Percentiles rank a stretch among this genome's conserved stretches.
Evolutionary conservation across 2,797 vertebrate genomes (phyloP).

Genomic region (Carcharodon carcharias): DNA sequence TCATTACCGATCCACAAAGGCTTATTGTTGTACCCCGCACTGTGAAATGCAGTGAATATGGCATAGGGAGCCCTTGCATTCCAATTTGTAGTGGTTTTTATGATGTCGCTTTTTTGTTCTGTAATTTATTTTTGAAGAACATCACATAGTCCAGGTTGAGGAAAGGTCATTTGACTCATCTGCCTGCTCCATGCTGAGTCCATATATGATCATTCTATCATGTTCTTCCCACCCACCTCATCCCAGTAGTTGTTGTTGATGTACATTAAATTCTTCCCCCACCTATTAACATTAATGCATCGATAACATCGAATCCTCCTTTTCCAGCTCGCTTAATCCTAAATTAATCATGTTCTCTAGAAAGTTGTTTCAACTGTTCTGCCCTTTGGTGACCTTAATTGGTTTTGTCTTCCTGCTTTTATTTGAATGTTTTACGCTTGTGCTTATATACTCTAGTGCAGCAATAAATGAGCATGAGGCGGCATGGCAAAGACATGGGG

Average conservation of each 20-base stretch:
- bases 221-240: neutral
- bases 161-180: neutral
- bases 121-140: neutral
- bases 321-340: neutral
- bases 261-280: neutral
- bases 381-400: neutral
- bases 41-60: neutral
- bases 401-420: neutral
- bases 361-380: neutral
- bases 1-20: neutral
- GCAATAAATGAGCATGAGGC: neutral
- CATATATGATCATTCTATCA: neutral
- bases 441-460: neutral
- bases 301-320: neutral
- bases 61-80: neutral
- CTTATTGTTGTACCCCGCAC: neutral
- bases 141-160: neutral
- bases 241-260: neutral
- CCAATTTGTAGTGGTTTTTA: neutral
- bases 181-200: neutral
- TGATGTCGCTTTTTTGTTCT: neutral
- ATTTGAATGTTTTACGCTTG: neutral
- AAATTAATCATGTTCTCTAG: neutral
- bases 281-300: neutral
- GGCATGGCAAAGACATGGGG: too few species aligned